These are phyloP conservation scores for Melitaea cinxia DNA, from an alignment of 1,140 invertebrate species.

Conservation along the genomic window DNA sequence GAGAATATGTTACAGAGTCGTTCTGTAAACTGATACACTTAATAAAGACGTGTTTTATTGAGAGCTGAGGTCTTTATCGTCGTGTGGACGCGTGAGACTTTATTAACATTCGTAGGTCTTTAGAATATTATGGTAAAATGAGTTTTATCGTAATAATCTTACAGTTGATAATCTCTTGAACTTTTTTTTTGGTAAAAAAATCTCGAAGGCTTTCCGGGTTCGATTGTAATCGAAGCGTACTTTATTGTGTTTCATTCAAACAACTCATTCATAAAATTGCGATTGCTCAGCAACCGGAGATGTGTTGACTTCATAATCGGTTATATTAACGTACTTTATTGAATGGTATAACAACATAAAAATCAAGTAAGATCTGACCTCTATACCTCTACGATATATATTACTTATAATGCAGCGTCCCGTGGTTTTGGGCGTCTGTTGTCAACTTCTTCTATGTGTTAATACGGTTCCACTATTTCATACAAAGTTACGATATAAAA, in stretches of 20 bases:
- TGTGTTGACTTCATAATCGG: slow-evolving; percentile 10
- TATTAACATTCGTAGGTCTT: slow-evolving; percentile 49
- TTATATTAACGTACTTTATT: background rate
- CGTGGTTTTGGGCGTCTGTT: too few species aligned
- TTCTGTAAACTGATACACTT: slow-evolving; percentile 51
- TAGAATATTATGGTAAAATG: slow-evolving; percentile 30
- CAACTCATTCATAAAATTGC: slow-evolving; percentile 79
- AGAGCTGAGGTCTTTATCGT: slow-evolving; percentile 55
- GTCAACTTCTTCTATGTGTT: too few species aligned
- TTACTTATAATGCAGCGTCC: too few species aligned
- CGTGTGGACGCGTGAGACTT: slow-evolving; percentile 41
- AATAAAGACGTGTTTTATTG: slow-evolving; percentile 65
- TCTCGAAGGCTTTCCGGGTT: slow-evolving; percentile 46
- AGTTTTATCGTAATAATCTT: slow-evolving; percentile 3
- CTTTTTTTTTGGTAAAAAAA: slow-evolving; percentile 11
- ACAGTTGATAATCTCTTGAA: slow-evolving; percentile 4
- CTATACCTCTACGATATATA: too few species aligned
- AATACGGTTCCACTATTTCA: too few species aligned
- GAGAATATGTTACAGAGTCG: slow-evolving; percentile 32
- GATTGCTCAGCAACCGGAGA: slow-evolving; percentile 53
- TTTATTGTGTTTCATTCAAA: slow-evolving; percentile 76
- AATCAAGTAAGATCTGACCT: too few species aligned
- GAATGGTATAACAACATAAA: too few species aligned
- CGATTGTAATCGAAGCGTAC: slow-evolving; percentile 52
- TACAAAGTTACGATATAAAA: too few species aligned